Conservation (phyloP, 1,140 invertebrate species). For the Leguminivora glycinivorella region DNA sequence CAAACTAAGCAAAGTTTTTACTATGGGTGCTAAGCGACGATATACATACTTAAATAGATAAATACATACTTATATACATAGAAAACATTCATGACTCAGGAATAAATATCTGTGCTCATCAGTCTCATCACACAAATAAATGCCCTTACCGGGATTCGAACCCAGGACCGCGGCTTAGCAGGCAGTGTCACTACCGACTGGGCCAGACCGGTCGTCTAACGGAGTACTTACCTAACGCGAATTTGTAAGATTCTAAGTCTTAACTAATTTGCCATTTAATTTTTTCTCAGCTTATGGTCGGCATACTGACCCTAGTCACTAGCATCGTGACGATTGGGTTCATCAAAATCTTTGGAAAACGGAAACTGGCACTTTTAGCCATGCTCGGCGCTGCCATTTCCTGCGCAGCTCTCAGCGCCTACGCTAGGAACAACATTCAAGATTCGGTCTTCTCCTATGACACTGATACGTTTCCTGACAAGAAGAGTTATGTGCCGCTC, state of each 20-base stretch:
- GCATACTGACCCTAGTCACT: slow-evolving; percentile 60
- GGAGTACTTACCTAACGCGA: no score
- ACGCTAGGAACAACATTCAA: slow-evolving; percentile 48
- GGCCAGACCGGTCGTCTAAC: no score
- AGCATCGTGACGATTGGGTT: slow-evolving; percentile 63
- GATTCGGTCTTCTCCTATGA: slow-evolving; percentile 62
- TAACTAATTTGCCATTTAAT: background rate
- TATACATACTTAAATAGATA: no score
- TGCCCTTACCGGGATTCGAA: no score
- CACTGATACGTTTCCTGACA: slow-evolving; percentile 52
- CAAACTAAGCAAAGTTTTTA: no score
- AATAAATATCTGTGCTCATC: no score
- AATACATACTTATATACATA: no score
- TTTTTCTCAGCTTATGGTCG: slow-evolving; percentile 65
- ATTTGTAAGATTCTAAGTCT: background rate
- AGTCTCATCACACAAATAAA: no score
- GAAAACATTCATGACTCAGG: no score
- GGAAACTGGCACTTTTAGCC: slow-evolving; percentile 54
- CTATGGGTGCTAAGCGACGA: no score
- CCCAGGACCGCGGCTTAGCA: no score
- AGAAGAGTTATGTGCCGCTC: slow-evolving; percentile 53
- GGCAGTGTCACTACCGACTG: no score
- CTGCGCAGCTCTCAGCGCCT: slow-evolving; percentile 51
- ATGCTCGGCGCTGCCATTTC: slow-evolving; percentile 50
- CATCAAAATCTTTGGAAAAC: slow-evolving; percentile 79